Percentiles rank a stretch among this genome's conserved stretches.
phyloP scores from a whole-genome alignment of 1,140 invertebrate species.

The Drosophila triauraria region DNA sequence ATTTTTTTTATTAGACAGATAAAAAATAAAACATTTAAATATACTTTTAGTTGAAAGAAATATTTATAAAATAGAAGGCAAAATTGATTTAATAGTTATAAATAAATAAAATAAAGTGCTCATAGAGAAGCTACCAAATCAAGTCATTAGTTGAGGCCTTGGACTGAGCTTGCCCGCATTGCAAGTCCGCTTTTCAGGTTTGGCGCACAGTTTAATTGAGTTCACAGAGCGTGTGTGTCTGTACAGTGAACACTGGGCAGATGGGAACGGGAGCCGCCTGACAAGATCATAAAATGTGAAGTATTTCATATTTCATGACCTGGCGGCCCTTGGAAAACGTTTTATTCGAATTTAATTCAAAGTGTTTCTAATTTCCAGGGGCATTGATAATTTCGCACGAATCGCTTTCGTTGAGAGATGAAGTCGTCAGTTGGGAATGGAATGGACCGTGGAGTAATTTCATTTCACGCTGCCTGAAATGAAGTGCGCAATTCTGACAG shows the following conservation, averaged over 20 bases:
- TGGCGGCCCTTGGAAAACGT: slow-evolving; percentile 47
- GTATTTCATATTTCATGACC: not conserved
- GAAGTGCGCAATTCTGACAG: slow-evolving; percentile 63
- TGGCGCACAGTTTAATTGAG: slow-evolving; percentile 72
- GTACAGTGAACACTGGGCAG: slow-evolving; percentile 31
- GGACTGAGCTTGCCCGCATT: not conserved
- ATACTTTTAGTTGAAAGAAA: too few species aligned
- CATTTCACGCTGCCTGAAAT: slow-evolving; percentile 78
- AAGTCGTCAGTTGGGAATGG: slow-evolving; percentile 72
- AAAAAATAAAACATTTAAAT: not conserved
- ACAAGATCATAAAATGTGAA: slow-evolving; percentile 19
- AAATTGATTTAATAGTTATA: not conserved
- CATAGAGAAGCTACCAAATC: not conserved
- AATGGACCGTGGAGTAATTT: slow-evolving; percentile 80
- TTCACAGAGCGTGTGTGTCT: slow-evolving; percentile 53
- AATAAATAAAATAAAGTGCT: too few species aligned
- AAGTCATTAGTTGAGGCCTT: slow-evolving; percentile 1
- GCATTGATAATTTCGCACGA: slow-evolving; percentile 56
- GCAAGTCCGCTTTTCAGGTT: slow-evolving; percentile 41
- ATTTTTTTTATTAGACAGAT: not conserved
- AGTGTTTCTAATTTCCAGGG: slow-evolving; percentile 77
- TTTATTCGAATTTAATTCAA: slow-evolving; percentile 82
- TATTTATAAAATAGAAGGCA: not conserved
- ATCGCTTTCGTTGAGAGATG: slow-evolving; percentile 37
- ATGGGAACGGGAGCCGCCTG: slow-evolving; percentile 44